A percentile compares a stretch with the other conserved stretches of the same genome.
phyloP scores from a whole-genome alignment of 2,888 invertebrate species.

The Orgyia antiqua region DNA sequence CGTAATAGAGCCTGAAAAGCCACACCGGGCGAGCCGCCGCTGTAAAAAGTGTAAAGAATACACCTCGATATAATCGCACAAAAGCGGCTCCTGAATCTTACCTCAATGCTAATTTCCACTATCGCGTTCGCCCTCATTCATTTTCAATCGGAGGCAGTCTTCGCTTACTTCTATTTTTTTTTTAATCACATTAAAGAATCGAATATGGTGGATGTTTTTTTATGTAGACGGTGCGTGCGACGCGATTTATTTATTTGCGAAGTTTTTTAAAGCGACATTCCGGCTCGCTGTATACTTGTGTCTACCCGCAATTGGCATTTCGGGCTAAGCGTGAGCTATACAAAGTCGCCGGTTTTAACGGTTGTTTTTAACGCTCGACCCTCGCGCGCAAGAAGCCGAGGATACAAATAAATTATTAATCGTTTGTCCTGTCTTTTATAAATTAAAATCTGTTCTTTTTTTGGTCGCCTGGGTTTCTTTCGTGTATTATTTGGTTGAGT shows the following conservation, averaged over 20 bases:
- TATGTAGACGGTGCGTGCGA: slow-evolving; percentile 70
- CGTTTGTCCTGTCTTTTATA: slow-evolving; percentile 79
- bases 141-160: slow-evolving; percentile 74
- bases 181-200: slow-evolving; percentile 76
- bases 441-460: slow-evolving; percentile 76
- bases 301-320: slow-evolving; percentile 78
- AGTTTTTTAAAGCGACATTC: slow-evolving; percentile 77
- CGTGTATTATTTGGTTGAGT: slow-evolving; percentile 64
- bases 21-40: slow-evolving; percentile 55
- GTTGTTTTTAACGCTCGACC: slow-evolving; percentile 76
- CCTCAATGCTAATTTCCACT: slow-evolving; percentile 79
- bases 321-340: slow-evolving; percentile 74
- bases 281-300: slow-evolving; percentile 76
- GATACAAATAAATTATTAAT: slow-evolving; percentile 79
- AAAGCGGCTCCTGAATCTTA: slow-evolving; percentile 75
- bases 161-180: slow-evolving; percentile 73
- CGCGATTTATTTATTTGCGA: slow-evolving; percentile 77
- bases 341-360: slow-evolving; percentile 76
- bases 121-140: slow-evolving; percentile 77
- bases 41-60: slow-evolving; percentile 78
- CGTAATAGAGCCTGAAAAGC: slow-evolving; percentile 66
- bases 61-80: slow-evolving; percentile 79
- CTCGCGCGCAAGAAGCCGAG: slow-evolving; percentile 68
- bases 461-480: slow-evolving; percentile 52
- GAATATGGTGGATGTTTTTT: slow-evolving; percentile 72